Conservation (phyloP, 2,113 vertebrate species). For the Nanorana parkeri region DNA sequence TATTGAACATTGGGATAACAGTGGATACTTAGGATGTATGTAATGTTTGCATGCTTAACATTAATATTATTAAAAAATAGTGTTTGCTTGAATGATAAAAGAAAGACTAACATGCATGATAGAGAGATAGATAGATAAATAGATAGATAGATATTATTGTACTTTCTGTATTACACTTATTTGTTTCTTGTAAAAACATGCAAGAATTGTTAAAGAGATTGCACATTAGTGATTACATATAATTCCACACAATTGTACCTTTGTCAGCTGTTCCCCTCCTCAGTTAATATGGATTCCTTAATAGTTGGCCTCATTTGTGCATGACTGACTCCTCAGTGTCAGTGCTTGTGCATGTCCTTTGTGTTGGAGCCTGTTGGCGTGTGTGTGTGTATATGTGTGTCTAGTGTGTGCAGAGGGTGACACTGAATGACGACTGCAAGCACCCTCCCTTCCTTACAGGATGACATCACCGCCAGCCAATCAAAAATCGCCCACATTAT, state of each 20-base stretch:
- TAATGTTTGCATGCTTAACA: neutral
- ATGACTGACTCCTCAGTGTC: conserved; percentile 16
- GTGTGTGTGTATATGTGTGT: conserved; percentile 33
- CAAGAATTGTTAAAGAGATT: neutral
- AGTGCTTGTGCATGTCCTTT: conserved; percentile 42
- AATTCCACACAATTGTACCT: conserved; percentile 7
- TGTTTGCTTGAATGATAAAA: neutral
- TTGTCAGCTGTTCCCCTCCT: conserved; percentile 42
- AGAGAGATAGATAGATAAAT: neutral
- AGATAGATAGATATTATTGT: neutral
- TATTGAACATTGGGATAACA: too few relatives aligned
- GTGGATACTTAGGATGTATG: too few relatives aligned
- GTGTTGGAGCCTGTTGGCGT: conserved; percentile 38
- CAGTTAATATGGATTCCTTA: neutral
- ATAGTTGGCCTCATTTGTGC: conserved; percentile 34
- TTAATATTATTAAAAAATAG: neutral
- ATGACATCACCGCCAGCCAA: conserved; percentile 52
- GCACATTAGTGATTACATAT: neutral
- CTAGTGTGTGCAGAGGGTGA: conserved; percentile 41
- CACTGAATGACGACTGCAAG: conserved; percentile 32
- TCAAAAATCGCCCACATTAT: conserved; percentile 6
- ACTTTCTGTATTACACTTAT: neutral
- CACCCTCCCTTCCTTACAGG: conserved; percentile 14
- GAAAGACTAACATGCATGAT: neutral
- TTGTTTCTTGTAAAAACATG: neutral